A percentile compares a stretch with the other conserved stretches of the same genome.
Evolutionary conservation across 1,140 invertebrate genomes (phyloP).

Genomic region (Cyclina sinensis): DNA sequence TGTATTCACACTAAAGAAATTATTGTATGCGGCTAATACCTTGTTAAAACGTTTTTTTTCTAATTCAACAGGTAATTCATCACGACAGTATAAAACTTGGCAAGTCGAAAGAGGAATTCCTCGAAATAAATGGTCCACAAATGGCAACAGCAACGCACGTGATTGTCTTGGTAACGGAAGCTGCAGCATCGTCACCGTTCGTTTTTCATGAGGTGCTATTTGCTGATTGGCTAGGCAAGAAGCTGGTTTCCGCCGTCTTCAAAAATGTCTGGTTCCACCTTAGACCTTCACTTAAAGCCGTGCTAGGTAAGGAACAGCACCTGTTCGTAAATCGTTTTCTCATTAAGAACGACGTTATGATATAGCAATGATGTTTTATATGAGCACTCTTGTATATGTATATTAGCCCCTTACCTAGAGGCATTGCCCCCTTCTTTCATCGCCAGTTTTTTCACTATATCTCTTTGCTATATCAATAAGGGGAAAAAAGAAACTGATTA

Average conservation of each 20-base stretch:
- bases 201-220: slow-evolving; percentile 85
- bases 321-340: too few species aligned
- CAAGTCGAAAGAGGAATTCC: slow-evolving; percentile 85
- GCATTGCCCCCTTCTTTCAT: too few species aligned
- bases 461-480: too few species aligned
- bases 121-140: slow-evolving; percentile 83
- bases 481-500: too few species aligned
- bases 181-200: slow-evolving; percentile 80
- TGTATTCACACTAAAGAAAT: too few species aligned
- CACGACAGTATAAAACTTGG: slow-evolving; percentile 85
- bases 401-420: too few species aligned
- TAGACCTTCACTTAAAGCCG: slow-evolving; percentile 82
- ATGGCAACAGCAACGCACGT: slow-evolving; percentile 82
- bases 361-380: too few species aligned
- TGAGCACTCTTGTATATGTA: too few species aligned
- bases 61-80: slow-evolving; percentile 81
- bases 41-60: too few species aligned
- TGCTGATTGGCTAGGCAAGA: slow-evolving; percentile 86
- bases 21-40: too few species aligned
- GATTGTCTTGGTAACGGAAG: slow-evolving; percentile 83
- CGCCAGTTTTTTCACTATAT: too few species aligned
- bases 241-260: slow-evolving; percentile 84
- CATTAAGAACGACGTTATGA: too few species aligned
- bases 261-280: slow-evolving; percentile 83
- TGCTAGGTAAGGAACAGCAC: slow-evolving; percentile 85